Evolutionary conservation across 2,888 invertebrate genomes (phyloP), one percentile per base, ranked within the genome.

Genomic region (Boloria euphrosyne): DNA sequence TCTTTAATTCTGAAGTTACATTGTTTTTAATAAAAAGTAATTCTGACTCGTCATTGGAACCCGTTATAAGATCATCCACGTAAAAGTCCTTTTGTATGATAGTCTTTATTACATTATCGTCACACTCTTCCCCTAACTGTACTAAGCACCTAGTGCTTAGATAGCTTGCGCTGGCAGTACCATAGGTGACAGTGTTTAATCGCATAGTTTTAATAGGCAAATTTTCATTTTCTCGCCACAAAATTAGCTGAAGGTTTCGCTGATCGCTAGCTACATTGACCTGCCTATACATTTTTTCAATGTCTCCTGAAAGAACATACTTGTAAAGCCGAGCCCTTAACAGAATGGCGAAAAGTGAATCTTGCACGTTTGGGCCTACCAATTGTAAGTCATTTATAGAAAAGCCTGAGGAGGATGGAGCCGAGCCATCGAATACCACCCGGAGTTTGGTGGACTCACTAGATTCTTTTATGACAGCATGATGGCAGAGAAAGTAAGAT

Each of bases 361-460:
- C 73, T 61, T 85, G 80, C 0, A 84, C 58, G 0, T 70, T 74
- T 0, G 84, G 79, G 2, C 69, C 71, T 44, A 68, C 47, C 47
- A 47, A n/a, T 2, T n/a, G 47, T 3, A 47, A n/a, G n/a, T 47
- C 47, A 52, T 85, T 86, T 1, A 84, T 52, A 3, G 83, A 81
- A 5, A 62, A 18, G 0, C 78, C 80, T 0, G 73, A 71, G 0
- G 70, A 52, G 3, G 79, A 62, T 31, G 67, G 70, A 3, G 73
- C 71, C 6, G 31, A 31, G 6, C 31, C 31, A 31, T 31, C 31
- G 6, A 31, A 31, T 6, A 31, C 31, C 6, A 82, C 80, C 6
- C 80, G 59, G 0, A 80, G 22, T 43, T 78, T 79, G 0, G 80
- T 80, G 0, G 80, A 81, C 10, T 76, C 69, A 60, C 78, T 80